phyloP scores from a whole-genome alignment of 2,888 invertebrate species.

The Nezara viridula region DNA sequence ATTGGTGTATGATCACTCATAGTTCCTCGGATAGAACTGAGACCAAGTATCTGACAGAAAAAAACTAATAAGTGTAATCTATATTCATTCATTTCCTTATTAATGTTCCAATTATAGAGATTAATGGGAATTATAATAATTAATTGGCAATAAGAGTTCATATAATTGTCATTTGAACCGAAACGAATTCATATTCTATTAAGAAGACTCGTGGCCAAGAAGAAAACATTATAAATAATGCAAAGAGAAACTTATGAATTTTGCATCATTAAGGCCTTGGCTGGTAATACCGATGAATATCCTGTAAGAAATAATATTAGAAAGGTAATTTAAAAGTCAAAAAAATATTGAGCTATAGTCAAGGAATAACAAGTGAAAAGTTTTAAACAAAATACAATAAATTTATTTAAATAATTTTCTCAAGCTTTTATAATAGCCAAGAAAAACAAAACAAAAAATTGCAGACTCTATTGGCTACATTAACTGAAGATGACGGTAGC shows the following conservation, averaged over 20 bases:
- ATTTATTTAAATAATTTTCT: no score
- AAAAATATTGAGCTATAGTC: no score
- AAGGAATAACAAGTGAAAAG: no score
- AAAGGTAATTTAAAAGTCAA: no score
- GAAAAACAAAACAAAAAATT: no score
- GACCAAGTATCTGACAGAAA: no score
- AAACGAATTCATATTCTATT: conserved; percentile 1
- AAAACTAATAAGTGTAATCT: not conserved
- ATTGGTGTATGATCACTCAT: not conserved
- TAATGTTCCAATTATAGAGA: not conserved
- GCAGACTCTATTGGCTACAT: no score
- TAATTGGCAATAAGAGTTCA: not conserved
- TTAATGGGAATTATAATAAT: not conserved
- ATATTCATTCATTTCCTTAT: not conserved
- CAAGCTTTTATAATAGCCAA: no score
- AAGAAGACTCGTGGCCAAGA: not conserved
- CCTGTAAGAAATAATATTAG: no score
- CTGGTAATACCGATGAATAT: not conserved
- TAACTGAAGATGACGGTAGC: no score
- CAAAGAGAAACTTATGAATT: not conserved
- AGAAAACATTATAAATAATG: not conserved
- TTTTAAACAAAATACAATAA: no score
- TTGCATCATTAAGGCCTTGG: not conserved
- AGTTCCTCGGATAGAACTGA: not conserved
- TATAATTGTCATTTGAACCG: not conserved